Evolutionary conservation across 2,797 vertebrate species (phyloP).

Genomic region (Melanotaenia parkinsoni): DNA sequence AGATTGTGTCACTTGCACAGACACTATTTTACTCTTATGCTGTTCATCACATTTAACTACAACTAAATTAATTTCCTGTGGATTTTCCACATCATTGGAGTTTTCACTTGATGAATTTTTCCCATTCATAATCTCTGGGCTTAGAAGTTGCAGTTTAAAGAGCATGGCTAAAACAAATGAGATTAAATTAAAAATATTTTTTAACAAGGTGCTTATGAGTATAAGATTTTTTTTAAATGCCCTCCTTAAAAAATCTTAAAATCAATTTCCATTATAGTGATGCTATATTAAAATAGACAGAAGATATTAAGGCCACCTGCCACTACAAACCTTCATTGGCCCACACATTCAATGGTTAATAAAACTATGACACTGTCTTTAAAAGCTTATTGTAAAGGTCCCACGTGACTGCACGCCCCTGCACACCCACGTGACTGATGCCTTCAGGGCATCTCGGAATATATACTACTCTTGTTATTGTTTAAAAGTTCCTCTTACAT

Average conservation of each 20-base stretch:
- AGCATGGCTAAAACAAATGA: too few relatives aligned
- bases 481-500: neutral
- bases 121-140: too few relatives aligned
- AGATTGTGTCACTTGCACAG: neutral
- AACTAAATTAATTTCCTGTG: neutral
- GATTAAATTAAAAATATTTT: too few relatives aligned
- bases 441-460: conserved; percentile 6
- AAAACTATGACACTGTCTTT: conserved; percentile 13
- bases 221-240: too few relatives aligned
- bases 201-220: too few relatives aligned
- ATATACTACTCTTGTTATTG: neutral
- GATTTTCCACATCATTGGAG: neutral
- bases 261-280: too few relatives aligned
- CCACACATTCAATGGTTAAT: too few relatives aligned
- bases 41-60: neutral
- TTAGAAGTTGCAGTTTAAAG: too few relatives aligned
- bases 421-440: neutral
- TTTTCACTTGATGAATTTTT: neutral
- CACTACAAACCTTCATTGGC: too few relatives aligned
- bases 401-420: neutral
- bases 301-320: too few relatives aligned
- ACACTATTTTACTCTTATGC: neutral
- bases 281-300: too few relatives aligned
- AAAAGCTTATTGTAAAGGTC: neutral
- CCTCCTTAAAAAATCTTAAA: too few relatives aligned